Evolutionary conservation across 2,888 invertebrate genomes (phyloP), one percentile per base, ranked within the genome.

Genomic region (Leptarthrus brevirostris): DNA sequence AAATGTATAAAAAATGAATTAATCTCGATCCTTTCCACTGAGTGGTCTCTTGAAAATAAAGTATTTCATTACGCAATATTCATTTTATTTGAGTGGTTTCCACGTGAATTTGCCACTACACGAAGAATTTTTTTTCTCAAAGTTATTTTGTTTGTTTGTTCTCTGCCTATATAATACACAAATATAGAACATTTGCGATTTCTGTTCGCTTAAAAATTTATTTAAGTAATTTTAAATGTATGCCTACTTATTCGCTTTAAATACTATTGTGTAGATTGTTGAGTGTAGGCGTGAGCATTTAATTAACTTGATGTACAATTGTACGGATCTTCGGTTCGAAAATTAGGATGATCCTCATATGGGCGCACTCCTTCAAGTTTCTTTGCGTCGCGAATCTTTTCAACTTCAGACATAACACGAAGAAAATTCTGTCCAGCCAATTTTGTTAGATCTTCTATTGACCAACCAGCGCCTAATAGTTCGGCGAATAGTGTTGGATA

Each of bases 401-500:
- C 93, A 0, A 92, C 93, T 77, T 82, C 81, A 58, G 80, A 79
- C 83, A 85, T 82, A 10, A 93, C 93, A 47, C 93, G 87, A 70
- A 93, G 84, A 77, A 93, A 89, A 83, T 93, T 93, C 72, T 91
- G 86, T 0, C 93, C 93, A 0, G 93, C 93, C 77, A 93, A 83
- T 81, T 93, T 93, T 74, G 91, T 90, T 75, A 93, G 86, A 80
- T 93, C 93, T 64, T 92, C 92, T 78, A 90, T 89, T 66, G 89
- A 90, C 93, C 93, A 93, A n/a, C 92, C 92, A 24, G 90, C 91
- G 64, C 90, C 91, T 81, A 93, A 89, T 26, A 93, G 86, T 82
- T 93, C 92, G 3, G 92, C 93, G 82, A 93, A 93, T 26, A 93
- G 86, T 8, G 90, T 87, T 1, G 93, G 93, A 83, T 93, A 93